Base-by-base conservation (phyloP, 2,797 vertebrate genomes). In the Linurgus olivaceus region DNA sequence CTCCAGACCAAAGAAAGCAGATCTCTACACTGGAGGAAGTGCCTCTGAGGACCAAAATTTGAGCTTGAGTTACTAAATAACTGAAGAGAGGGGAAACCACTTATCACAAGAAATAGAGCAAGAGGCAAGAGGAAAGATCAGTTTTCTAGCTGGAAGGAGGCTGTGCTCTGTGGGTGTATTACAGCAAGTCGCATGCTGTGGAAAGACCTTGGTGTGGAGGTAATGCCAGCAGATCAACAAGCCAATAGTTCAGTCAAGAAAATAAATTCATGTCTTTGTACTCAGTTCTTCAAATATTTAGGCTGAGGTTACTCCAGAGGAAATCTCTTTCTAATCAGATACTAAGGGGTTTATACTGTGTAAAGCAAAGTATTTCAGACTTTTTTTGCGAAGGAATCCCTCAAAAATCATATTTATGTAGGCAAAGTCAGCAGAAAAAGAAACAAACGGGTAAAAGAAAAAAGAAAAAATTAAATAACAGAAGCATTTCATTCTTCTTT, bases 261-360 rank as follows among this genome's bases (percentile, higher is more conserved):
- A 89, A 93, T 72, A 58, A 90, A 83, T 71, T 70, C 37, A 78
- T 55, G 38, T 26, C 45, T 92, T 93, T 87, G 17, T 63, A 75
- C 63, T 84, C n/a, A 75, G 33, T 51, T 93, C 45, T 82, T 93
- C 71, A 92, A 91, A 94, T 89, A 94, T 57, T 91, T 93, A 61
- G 45, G 40, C 67, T 78, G 81, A 88, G 47, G 44, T 68, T 47
- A 72, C 54, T 65, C 54, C 62, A 68, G 54, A 86, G 51, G 48
- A 80, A 93, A 93, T 75, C 58, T 79, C 48, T 74, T 65, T 88
- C 54, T 88, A 72, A 86, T 75, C 67, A 57, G 47, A 77, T 40
- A 77, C 18, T 33, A 74, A 50, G 23, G 14, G 19, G 57, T 17
- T 95, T 72, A 59, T 26, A 86, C n/a, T 67, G 47, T 54, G 13